These are phyloP conservation scores for Cremastobaeus sp. DNA, from an alignment of 2,888 invertebrate species.

Conservation along the genomic window DNA sequence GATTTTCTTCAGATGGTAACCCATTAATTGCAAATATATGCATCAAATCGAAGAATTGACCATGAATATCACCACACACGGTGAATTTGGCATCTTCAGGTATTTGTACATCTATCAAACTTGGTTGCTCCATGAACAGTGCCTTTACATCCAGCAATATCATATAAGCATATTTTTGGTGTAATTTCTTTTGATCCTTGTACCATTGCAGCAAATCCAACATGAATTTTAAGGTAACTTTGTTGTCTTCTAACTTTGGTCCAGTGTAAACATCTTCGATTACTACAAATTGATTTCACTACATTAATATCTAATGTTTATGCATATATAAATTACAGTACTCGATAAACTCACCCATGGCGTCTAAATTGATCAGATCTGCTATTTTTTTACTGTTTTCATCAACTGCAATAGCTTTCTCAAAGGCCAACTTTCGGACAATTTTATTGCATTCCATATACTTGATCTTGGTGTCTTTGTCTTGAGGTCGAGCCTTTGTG, in stretches of 20 bases:
- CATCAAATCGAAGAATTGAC: constrained; percentile 98
- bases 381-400: constrained; percentile 91
- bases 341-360: constrained; percentile 84
- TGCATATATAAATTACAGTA: neutral
- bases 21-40: constrained; percentile 98
- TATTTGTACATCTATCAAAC: constrained; percentile 93
- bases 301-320: neutral
- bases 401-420: constrained; percentile 97
- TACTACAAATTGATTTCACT: constrained; percentile 80
- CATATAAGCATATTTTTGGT: constrained; percentile 98
- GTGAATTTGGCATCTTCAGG: constrained; percentile 94
- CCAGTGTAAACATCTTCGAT: constrained; percentile 97
- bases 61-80: constrained; percentile 99
- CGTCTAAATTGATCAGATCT: constrained; percentile 92
- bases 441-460: constrained; percentile 97
- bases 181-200: constrained; percentile 94
- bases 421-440: constrained; percentile 95
- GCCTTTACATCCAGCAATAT: constrained; percentile 94
- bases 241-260: constrained; percentile 91
- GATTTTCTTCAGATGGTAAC: constrained; percentile 95
- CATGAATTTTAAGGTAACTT: constrained; percentile 94
- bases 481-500: constrained; percentile 93
- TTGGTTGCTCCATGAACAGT: constrained; percentile 90
- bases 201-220: constrained; percentile 92
- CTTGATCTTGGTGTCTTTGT: constrained; percentile 95